Percentiles rank a stretch among this genome's conserved stretches.
These are phyloP conservation scores for Castor canadensis DNA, from an alignment of 2,113 vertebrate genomes.

Conservation along the genomic window DNA sequence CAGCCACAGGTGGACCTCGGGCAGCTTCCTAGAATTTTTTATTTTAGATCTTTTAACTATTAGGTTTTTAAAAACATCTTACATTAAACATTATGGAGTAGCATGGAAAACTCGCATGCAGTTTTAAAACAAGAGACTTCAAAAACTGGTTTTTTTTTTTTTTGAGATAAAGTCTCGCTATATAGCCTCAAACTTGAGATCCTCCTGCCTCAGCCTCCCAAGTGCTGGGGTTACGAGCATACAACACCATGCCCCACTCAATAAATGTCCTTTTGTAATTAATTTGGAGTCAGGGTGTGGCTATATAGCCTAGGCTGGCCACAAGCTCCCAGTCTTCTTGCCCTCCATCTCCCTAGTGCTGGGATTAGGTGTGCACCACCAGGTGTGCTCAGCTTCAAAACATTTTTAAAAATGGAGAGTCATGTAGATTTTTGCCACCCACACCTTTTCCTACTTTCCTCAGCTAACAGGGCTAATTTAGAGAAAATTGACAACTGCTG, in stretches of 20 bases:
- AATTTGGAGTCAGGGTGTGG: too few species aligned
- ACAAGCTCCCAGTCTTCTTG: too few species aligned
- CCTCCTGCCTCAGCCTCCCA: too few species aligned
- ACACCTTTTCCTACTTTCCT: neutral
- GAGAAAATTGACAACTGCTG: neutral
- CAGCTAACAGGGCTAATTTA: neutral
- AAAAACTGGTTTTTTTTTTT: neutral
- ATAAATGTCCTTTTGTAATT: too few species aligned
- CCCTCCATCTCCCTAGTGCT: too few species aligned
- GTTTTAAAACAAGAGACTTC: neutral
- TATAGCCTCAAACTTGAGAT: too few species aligned
- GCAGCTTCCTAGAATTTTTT: neutral
- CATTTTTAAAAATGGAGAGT: neutral
- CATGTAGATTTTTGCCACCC: neutral
- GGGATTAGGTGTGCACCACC: too few species aligned
- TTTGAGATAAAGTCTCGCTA: neutral
- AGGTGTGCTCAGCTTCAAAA: neutral
- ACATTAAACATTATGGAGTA: neutral
- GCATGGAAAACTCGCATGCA: neutral
- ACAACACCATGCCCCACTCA: too few species aligned
- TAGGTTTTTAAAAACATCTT: neutral
- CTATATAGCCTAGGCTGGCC: too few species aligned
- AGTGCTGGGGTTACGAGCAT: too few species aligned
- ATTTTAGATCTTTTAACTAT: neutral
- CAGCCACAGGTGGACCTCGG: rapidly evolving